A percentile compares a stretch with the other conserved stretches of the same genome.
These are phyloP conservation scores for Capreolus pygargus DNA, from an alignment of 2,113 vertebrate genomes.

Conservation along the genomic window DNA sequence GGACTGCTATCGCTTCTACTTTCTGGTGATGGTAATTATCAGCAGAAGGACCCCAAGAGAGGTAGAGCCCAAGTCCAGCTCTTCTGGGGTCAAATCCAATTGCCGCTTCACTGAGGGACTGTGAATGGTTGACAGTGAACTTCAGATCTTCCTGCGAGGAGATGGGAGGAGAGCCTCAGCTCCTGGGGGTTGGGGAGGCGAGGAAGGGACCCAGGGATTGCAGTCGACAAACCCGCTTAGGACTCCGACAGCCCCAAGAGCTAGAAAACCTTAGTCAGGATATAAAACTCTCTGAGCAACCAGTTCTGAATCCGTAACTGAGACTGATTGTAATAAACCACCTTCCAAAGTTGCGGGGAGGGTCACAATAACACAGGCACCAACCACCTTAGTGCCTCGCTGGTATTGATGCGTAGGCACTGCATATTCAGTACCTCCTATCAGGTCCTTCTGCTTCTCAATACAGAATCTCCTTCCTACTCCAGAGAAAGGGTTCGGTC, in stretches of 20 bases:
- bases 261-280: neutral
- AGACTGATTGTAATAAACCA: neutral
- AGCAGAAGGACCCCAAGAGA: neutral
- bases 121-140: no score
- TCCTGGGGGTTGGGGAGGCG: rapidly evolving
- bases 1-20: neutral
- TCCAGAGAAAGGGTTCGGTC: neutral
- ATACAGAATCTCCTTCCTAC: neutral
- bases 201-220: neutral
- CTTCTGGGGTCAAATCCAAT: neutral
- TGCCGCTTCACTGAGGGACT: rapidly evolving
- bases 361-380: neutral
- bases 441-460: neutral
- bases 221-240: neutral
- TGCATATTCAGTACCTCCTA: rapidly evolving
- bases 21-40: neutral
- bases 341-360: no score
- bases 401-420: rapidly evolving
- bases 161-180: neutral
- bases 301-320: neutral
- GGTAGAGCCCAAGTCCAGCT: neutral
- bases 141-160: neutral
- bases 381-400: rapidly evolving
- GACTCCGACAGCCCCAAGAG: neutral
- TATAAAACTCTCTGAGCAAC: neutral